Evolutionary conservation across 2,113 vertebrate species (phyloP).

Genomic region (Cynopterus brachyotis): DNA sequence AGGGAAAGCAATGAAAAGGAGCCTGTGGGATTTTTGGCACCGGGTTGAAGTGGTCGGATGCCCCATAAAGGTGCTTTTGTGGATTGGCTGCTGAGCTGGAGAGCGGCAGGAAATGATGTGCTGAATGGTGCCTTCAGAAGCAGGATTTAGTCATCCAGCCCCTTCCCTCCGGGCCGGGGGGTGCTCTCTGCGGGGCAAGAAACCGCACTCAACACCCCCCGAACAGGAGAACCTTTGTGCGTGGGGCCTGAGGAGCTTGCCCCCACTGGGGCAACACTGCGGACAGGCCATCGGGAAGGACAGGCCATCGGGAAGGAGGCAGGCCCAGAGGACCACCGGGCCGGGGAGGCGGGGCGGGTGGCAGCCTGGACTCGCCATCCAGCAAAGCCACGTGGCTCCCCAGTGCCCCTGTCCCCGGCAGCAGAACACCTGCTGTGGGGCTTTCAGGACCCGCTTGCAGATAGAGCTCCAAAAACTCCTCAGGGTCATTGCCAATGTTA

Average conservation of each 20-base stretch:
- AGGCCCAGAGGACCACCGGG: background rate
- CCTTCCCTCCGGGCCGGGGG: slow-evolving; percentile 25
- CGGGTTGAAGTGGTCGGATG: slow-evolving; percentile 49
- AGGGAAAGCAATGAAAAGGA: slow-evolving; percentile 73
- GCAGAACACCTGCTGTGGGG: background rate
- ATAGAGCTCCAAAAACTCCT: background rate
- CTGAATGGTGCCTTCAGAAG: slow-evolving; percentile 77
- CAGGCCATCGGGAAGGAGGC: background rate
- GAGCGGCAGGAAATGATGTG: slow-evolving; percentile 76
- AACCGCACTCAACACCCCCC: slow-evolving; percentile 47
- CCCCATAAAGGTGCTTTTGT: slow-evolving; percentile 78
- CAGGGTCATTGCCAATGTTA: background rate
- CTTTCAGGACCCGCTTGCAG: background rate
- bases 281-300: background rate
- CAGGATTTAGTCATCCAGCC: slow-evolving; percentile 50
- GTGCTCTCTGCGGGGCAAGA: slow-evolving; percentile 72
- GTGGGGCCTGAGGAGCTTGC: slow-evolving; percentile 70
- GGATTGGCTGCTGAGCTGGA: slow-evolving; percentile 48
- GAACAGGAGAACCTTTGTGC: slow-evolving; percentile 85
- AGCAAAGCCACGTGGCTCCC: background rate
- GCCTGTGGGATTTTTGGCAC: slow-evolving; percentile 75
- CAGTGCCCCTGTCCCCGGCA: background rate
- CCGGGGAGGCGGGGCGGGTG: background rate
- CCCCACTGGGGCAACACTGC: slow-evolving; percentile 67
- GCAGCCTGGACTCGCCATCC: slow-evolving; percentile 6